phyloP scores from a whole-genome alignment of 2,797 vertebrate genomes.

The Parauchenoglanis ngamensis region DNA sequence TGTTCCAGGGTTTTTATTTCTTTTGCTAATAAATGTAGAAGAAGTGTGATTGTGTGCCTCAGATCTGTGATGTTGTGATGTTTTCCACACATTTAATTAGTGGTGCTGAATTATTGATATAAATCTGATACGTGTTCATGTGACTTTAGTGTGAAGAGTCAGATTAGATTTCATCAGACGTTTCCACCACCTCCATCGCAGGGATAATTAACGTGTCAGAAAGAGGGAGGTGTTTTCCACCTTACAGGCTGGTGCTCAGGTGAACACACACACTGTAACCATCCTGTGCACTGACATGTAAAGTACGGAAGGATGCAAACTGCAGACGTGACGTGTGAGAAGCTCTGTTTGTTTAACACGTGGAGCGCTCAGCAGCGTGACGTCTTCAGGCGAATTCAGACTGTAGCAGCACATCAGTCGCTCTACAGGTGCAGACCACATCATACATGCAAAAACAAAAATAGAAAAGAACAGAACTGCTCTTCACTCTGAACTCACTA shows the following conservation, averaged over 20 bases:
- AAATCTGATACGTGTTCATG: neutral
- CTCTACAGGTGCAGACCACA: too few relatives aligned
- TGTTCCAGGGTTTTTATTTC: neutral
- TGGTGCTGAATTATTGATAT: slow-evolving; percentile 10
- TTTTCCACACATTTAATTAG: neutral
- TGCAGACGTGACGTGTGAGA: neutral
- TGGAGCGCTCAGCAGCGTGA: neutral
- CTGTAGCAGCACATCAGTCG: too few relatives aligned
- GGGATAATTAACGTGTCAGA: neutral
- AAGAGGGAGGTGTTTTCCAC: neutral
- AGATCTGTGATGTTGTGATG: neutral
- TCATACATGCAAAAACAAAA: neutral
- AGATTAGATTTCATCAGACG: neutral
- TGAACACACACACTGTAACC: neutral
- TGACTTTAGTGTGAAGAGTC: neutral
- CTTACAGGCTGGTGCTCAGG: neutral
- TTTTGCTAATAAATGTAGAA: neutral
- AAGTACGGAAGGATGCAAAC: neutral
- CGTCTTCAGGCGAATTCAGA: neutral
- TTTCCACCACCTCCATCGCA: neutral
- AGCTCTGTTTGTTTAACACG: neutral
- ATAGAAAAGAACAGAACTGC: neutral
- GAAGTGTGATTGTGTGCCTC: neutral
- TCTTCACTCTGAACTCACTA: neutral
- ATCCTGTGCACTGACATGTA: neutral